These are phyloP conservation scores for Cyclopterus lumpus DNA, from an alignment of 2,797 vertebrate species.

Conservation along the genomic window DNA sequence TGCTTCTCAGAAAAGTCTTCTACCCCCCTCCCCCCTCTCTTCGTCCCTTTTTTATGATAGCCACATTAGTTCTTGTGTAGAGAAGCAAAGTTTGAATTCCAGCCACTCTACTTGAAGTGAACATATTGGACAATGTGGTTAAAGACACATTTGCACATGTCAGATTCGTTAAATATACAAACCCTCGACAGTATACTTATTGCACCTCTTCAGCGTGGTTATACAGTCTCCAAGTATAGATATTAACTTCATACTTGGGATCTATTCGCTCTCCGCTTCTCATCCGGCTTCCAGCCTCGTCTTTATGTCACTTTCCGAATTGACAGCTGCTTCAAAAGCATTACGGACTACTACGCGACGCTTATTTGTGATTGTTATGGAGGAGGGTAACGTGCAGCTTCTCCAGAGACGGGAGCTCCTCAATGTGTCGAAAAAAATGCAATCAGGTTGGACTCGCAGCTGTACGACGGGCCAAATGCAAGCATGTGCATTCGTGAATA, in stretches of 20 bases:
- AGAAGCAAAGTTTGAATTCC: slow-evolving; percentile 8
- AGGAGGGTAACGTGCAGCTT: not conserved
- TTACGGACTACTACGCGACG: not conserved
- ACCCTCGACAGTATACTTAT: not conserved
- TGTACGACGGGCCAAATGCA: not conserved
- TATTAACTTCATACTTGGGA: not conserved
- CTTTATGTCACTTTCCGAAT: not conserved
- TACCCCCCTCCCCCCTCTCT: slow-evolving; percentile 1
- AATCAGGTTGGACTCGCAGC: not conserved
- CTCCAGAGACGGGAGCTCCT: not conserved
- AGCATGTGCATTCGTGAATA: not conserved
- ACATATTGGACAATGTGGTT: not conserved
- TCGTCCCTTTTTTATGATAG: slow-evolving; percentile 7
- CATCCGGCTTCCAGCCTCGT: too few species aligned
- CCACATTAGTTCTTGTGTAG: slow-evolving; percentile 24
- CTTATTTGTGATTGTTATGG: not conserved
- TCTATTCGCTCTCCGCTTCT: not conserved
- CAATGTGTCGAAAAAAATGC: not conserved
- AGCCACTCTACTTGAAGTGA: not conserved
- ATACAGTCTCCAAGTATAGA: not conserved
- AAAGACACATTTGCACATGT: not conserved
- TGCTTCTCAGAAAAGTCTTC: slow-evolving; percentile 30
- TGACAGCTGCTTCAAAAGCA: not conserved
- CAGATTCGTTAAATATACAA: not conserved
- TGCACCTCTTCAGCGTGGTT: not conserved